phyloP scores from a whole-genome alignment of 1,140 invertebrate species.

The Ooceraea biroi region DNA sequence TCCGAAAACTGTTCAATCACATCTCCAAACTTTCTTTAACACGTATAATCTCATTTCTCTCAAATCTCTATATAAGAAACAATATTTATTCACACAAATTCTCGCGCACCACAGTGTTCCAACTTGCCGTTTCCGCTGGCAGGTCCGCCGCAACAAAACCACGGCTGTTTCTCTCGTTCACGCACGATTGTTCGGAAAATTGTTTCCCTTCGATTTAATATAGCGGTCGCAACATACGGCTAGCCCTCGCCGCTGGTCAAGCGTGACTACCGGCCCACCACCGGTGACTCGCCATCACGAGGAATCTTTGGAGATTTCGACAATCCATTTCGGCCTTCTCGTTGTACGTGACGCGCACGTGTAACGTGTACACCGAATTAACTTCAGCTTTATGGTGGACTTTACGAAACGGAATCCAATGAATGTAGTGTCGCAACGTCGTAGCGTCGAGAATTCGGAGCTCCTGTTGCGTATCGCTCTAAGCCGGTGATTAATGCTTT shows the following conservation, averaged over 20 bases:
- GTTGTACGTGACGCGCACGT: slow-evolving; percentile 18
- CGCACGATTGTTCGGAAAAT: slow-evolving; percentile 41
- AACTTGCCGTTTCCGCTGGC: not conserved
- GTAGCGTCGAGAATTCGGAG: slow-evolving; percentile 2
- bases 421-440: slow-evolving; percentile 36
- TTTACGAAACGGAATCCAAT: slow-evolving; percentile 31
- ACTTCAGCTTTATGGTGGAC: not conserved
- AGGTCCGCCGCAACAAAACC: slow-evolving; percentile 6
- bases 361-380: slow-evolving; percentile 60
- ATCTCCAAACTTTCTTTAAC: not conserved
- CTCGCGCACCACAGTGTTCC: not conserved
- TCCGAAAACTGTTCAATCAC: slow-evolving; percentile 12
- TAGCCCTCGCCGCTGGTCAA: not conserved
- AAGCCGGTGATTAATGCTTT: not conserved
- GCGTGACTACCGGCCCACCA: slow-evolving; percentile 32
- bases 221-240: not conserved
- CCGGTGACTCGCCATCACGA: not conserved
- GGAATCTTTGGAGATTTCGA: not conserved
- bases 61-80: not conserved
- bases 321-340: slow-evolving; percentile 56
- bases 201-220: slow-evolving; percentile 27
- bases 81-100: slow-evolving; percentile 6
- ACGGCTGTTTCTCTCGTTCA: slow-evolving; percentile 25
- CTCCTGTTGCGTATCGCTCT: not conserved
- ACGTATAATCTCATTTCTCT: not conserved